Conservation (phyloP, 2,888 invertebrate species). For the Opisthograptis luteolata region DNA sequence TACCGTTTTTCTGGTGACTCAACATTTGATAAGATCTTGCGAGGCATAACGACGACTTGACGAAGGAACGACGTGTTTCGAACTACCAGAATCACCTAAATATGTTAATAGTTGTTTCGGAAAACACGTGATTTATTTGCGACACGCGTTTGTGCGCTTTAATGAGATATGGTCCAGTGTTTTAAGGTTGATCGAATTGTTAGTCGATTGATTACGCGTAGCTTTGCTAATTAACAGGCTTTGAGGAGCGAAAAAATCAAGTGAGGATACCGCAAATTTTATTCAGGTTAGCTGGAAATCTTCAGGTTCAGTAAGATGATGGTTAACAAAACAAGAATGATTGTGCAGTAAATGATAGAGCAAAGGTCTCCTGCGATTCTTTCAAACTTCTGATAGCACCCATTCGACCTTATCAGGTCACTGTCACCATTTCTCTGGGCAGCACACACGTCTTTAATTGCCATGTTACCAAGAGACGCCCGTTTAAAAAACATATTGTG, state of each 20-base stretch:
- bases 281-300: not conserved
- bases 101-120: conserved; percentile 42
- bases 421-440: too few species aligned
- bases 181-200: conserved; percentile 10
- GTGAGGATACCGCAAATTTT: not conserved
- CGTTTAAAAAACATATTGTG: too few species aligned
- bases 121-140: conserved; percentile 28
- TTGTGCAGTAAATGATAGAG: too few species aligned
- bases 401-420: too few species aligned
- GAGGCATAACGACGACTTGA: conserved; percentile 36
- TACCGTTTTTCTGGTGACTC: conserved; percentile 60
- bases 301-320: not conserved
- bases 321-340: too few species aligned
- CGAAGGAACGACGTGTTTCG: conserved; percentile 29
- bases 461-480: too few species aligned
- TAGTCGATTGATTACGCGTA: conserved; percentile 3
- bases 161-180: conserved; percentile 21
- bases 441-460: too few species aligned
- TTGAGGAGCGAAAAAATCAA: not conserved
- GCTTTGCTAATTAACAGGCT: conserved; percentile 9
- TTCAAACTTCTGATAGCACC: too few species aligned
- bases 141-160: conserved; percentile 20
- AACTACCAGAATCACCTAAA: conserved; percentile 35
- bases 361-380: too few species aligned
- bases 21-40: conserved; percentile 61